Evolutionary conservation across 1,140 invertebrate species (phyloP).

Genomic region (Drosophila leontia): DNA sequence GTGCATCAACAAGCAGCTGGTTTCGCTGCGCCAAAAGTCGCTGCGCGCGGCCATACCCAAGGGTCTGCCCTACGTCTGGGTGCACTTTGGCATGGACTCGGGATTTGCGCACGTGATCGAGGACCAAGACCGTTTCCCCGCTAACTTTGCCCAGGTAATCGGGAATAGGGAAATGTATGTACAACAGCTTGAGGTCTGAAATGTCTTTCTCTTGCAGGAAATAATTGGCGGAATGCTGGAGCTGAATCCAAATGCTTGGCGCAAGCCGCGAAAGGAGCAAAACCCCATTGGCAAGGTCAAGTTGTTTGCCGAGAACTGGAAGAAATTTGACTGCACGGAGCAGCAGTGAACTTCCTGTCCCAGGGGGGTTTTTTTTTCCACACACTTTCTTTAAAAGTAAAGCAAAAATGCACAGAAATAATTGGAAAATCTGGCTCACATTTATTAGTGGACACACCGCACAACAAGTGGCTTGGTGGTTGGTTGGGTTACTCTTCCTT

Average conservation of each 20-base stretch:
- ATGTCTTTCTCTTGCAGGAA: slow-evolving; percentile 88
- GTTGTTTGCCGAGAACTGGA: slow-evolving; percentile 70
- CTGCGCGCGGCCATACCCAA: slow-evolving; percentile 94
- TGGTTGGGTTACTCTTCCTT: slow-evolving; percentile 38
- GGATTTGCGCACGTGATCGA: slow-evolving; percentile 99
- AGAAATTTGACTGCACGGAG: slow-evolving; percentile 71
- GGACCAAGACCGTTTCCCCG: slow-evolving; percentile 94
- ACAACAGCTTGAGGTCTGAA: background rate
- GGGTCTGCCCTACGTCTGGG: slow-evolving; percentile 96
- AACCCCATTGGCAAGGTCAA: slow-evolving; percentile 71
- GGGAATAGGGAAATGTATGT: slow-evolving; percentile 2
- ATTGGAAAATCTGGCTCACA: slow-evolving; percentile 29
- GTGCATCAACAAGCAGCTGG: slow-evolving; percentile 97
- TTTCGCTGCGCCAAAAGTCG: slow-evolving; percentile 91
- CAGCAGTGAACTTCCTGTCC: slow-evolving; percentile 20
- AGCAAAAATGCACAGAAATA: background rate
- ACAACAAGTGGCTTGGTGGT: background rate
- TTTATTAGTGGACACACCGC: slow-evolving; percentile 32
- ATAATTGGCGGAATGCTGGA: slow-evolving; percentile 97
- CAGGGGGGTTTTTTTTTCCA: no score
- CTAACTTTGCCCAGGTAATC: slow-evolving; percentile 95
- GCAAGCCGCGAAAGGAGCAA: slow-evolving; percentile 90
- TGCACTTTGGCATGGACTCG: slow-evolving; percentile 95
- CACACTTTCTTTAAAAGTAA: no score
- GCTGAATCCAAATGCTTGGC: slow-evolving; percentile 93